Evolutionary conservation across 2,113 vertebrate genomes (phyloP).

Genomic region (Martes martes): DNA sequence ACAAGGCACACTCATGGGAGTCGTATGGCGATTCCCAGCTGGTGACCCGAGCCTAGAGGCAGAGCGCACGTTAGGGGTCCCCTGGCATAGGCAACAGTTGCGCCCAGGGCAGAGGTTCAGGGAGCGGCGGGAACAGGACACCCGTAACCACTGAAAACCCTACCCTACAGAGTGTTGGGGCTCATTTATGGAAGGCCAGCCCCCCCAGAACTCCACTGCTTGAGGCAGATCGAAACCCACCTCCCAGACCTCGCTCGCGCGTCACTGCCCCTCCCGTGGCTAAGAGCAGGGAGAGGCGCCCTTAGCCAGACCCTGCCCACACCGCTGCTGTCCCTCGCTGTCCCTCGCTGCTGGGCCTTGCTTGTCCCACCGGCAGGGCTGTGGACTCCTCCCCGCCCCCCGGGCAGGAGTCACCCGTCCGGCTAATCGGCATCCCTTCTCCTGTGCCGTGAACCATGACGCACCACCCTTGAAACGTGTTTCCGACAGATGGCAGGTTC

Average conservation of each 20-base stretch:
- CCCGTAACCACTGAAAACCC: fast-evolving
- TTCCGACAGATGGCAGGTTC: no score
- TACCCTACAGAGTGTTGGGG: fast-evolving
- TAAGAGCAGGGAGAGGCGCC: background rate
- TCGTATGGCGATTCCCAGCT: fast-evolving
- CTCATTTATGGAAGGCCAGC: no score
- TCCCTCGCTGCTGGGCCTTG: no score
- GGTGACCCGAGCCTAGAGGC: background rate
- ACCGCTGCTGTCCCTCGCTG: background rate
- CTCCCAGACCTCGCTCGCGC: fast-evolving
- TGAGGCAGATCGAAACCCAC: background rate
- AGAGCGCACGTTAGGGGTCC: background rate
- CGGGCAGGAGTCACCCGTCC: background rate
- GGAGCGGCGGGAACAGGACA: fast-evolving
- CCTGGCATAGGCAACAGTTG: fast-evolving
- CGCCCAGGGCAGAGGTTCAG: fast-evolving
- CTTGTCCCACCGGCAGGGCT: no score
- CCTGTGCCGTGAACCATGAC: fast-evolving
- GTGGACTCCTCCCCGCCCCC: no score
- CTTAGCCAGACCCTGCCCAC: background rate
- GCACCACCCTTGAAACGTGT: fast-evolving
- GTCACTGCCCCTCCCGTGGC: fast-evolving
- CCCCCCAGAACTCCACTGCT: fast-evolving
- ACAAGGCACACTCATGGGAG: fast-evolving
- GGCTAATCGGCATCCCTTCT: fast-evolving